Conservation (phyloP, 2,888 invertebrate genomes). For the Bombyx huttoni region DNA sequence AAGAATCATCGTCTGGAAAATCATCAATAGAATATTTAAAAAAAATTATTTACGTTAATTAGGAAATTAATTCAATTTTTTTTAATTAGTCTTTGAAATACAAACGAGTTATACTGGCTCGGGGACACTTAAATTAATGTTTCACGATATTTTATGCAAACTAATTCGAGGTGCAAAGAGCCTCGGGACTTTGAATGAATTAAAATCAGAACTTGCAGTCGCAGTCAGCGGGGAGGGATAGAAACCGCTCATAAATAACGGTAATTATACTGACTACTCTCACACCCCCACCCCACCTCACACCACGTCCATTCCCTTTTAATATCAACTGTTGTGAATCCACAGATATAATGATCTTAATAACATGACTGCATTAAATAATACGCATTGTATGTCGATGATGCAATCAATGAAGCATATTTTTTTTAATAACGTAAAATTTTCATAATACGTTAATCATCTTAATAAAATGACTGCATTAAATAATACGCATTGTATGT, state of each 20-base stretch:
- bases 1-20: conserved; percentile 81
- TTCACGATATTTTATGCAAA: conserved; percentile 60
- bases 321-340: conserved; percentile 12
- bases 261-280: conserved; percentile 53
- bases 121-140: conserved; percentile 45
- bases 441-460: too few relatives aligned
- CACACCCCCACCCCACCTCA: conserved; percentile 19
- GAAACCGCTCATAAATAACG: conserved; percentile 65
- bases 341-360: background rate
- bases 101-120: conserved; percentile 27
- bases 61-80: conserved; percentile 15
- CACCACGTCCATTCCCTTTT: conserved; percentile 17
- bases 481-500: too few relatives aligned
- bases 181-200: conserved; percentile 53
- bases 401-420: background rate
- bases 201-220: conserved; percentile 66
- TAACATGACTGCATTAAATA: background rate
- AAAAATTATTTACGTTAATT: background rate
- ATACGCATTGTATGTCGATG: too few relatives aligned
- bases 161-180: conserved; percentile 65
- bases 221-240: conserved; percentile 38
- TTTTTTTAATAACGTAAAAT: background rate
- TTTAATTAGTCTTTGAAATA: conserved; percentile 33
- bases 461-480: background rate
- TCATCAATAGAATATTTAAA: background rate